These are phyloP conservation scores for Drosophila dunni DNA, from an alignment of 1,140 invertebrate genomes.

Conservation along the genomic window DNA sequence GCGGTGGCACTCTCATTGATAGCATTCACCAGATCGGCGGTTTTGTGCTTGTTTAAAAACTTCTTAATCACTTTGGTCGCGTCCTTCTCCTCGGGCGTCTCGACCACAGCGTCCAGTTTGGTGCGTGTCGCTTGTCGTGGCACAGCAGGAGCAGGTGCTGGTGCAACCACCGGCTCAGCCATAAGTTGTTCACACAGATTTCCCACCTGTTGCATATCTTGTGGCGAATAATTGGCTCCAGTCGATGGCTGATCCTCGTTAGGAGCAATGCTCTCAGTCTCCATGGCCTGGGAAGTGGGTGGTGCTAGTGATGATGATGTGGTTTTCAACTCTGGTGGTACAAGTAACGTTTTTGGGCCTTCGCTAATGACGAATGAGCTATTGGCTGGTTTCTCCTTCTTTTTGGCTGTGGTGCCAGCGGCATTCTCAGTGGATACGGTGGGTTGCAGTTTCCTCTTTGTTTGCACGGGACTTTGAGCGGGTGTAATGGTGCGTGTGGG, in stretches of 20 bases:
- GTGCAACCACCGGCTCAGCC: slow-evolving; percentile 8
- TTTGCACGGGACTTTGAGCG: slow-evolving; percentile 75
- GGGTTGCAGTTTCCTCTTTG: slow-evolving; percentile 89
- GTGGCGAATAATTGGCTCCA: slow-evolving; percentile 65
- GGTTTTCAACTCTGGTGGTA: slow-evolving; percentile 14
- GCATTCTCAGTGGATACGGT: slow-evolving; percentile 88
- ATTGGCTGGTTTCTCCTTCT: slow-evolving; percentile 76
- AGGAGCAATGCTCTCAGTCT: slow-evolving; percentile 63
- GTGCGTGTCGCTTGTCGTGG: slow-evolving; percentile 58
- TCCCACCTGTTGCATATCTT: slow-evolving; percentile 83
- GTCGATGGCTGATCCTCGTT: slow-evolving; percentile 32
- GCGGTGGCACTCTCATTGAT: slow-evolving; percentile 65
- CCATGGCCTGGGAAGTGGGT: slow-evolving; percentile 62
- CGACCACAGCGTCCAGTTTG: slow-evolving; percentile 71
- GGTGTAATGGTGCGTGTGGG: slow-evolving; percentile 86
- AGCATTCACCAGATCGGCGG: slow-evolving; percentile 80
- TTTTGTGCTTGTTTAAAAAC: slow-evolving; percentile 82
- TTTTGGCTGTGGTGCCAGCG: slow-evolving; percentile 69
- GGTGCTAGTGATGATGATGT: slow-evolving; percentile 15
- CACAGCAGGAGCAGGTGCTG: slow-evolving; percentile 20
- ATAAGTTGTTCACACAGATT: slow-evolving; percentile 74
- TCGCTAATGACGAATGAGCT: slow-evolving; percentile 68
- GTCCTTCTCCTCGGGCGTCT: slow-evolving; percentile 73
- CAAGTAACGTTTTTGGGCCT: slow-evolving; percentile 34
- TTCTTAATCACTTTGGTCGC: slow-evolving; percentile 83